Evolutionary conservation across 1,140 invertebrate genomes (phyloP).

Genomic region (Hylaeus anthracinus): DNA sequence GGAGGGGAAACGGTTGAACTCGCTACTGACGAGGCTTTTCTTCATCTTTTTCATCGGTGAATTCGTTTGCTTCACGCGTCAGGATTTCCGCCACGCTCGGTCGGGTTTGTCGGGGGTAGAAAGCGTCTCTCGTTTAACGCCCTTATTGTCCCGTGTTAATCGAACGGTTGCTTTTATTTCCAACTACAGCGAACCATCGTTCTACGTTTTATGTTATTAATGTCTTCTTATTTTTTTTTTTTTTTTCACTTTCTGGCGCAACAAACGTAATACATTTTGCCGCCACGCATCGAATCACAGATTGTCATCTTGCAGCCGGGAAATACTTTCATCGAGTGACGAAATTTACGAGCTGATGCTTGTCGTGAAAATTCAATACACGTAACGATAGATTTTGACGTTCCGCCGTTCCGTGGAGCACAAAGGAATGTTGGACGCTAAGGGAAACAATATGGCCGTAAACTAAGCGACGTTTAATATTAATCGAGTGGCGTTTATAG

Average conservation of each 20-base stretch:
- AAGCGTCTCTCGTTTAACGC: conserved; percentile 2
- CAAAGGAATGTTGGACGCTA: not conserved
- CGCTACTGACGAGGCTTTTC: conserved; percentile 63
- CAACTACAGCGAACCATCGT: not conserved
- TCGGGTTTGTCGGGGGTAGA: too few species aligned
- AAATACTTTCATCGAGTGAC: conserved; percentile 2
- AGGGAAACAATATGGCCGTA: not conserved
- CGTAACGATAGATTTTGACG: not conserved
- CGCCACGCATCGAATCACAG: not conserved
- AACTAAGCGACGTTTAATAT: conserved; percentile 27
- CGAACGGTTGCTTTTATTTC: conserved; percentile 12
- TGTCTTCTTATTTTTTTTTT: too few species aligned
- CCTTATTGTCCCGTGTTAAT: conserved; percentile 28
- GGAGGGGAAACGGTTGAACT: conserved; percentile 65
- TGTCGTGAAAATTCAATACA: conserved; percentile 12
- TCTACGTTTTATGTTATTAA: not conserved
- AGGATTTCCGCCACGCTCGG: not conserved
- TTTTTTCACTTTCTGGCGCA: not conserved
- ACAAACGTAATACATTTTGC: not conserved
- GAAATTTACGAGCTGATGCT: not conserved
- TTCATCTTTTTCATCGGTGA: conserved; percentile 48
- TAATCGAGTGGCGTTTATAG: conserved; percentile 11
- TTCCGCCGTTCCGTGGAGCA: not conserved
- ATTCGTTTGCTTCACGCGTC: conserved; percentile 27
- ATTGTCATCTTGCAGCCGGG: not conserved